These are phyloP conservation scores for Polyommatus icarus DNA, from an alignment of 2,888 invertebrate species.

Conservation along the genomic window DNA sequence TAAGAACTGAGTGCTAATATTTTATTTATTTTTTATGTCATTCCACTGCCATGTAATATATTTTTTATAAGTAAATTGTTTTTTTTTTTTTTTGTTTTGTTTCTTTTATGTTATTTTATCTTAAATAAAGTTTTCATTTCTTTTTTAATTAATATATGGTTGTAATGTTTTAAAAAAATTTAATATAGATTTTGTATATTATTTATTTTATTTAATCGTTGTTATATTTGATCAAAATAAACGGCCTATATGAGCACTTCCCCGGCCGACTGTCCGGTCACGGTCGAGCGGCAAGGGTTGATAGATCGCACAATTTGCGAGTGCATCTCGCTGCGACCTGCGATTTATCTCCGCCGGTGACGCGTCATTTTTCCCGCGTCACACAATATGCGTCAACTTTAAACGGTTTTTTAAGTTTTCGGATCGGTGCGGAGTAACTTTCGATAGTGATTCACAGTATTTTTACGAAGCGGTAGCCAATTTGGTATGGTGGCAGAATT, in stretches of 20 bases:
- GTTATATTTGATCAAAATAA: not conserved
- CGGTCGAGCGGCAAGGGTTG: slow-evolving; percentile 70
- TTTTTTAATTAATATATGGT: too few species aligned
- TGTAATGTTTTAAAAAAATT: too few species aligned
- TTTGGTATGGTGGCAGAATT: not conserved
- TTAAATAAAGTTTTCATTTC: too few species aligned
- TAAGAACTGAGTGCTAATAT: too few species aligned
- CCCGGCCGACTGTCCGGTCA: slow-evolving; percentile 54
- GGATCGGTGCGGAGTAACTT: slow-evolving; percentile 12
- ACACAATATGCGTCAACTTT: slow-evolving; percentile 49
- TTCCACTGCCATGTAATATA: too few species aligned
- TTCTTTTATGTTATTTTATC: too few species aligned
- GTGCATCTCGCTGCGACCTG: slow-evolving; percentile 65
- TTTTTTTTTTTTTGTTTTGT: too few species aligned
- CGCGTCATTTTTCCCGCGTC: slow-evolving; percentile 66
- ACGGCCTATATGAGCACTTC: slow-evolving; percentile 34
- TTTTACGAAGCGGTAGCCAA: not conserved
- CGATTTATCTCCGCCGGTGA: slow-evolving; percentile 67
- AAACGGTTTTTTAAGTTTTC: slow-evolving; percentile 40
- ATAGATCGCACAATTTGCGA: slow-evolving; percentile 70
- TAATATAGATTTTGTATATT: too few species aligned
- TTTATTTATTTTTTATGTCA: too few species aligned
- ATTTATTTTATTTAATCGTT: not conserved
- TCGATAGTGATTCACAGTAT: not conserved
- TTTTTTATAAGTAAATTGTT: too few species aligned